A percentile compares a stretch with the other conserved stretches of the same genome.
Conservation (phyloP, 2,888 invertebrate species). For the Arge pagana region DNA sequence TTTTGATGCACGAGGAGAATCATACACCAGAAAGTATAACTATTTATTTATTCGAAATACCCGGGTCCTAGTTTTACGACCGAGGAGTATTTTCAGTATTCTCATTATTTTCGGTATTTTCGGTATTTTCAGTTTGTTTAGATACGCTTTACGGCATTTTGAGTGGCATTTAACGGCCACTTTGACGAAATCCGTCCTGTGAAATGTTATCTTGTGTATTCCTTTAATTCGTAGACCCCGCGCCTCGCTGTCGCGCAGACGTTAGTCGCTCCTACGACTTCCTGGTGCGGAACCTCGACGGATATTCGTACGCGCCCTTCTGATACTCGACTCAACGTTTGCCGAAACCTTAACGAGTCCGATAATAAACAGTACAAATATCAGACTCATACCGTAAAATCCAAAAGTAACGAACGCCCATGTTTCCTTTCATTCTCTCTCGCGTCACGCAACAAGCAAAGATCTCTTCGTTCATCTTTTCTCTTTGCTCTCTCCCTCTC, state of each 20-base stretch:
- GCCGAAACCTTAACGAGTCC: background rate
- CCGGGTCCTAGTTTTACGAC: slow-evolving; percentile 17
- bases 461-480: slow-evolving; percentile 10
- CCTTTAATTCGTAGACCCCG: slow-evolving; percentile 8
- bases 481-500: slow-evolving; percentile 7
- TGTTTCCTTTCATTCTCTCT: too few species aligned
- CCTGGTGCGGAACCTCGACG: slow-evolving; percentile 5
- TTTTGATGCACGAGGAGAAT: too few species aligned
- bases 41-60: slow-evolving; percentile 17
- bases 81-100: slow-evolving; percentile 12
- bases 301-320: background rate
- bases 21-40: slow-evolving; percentile 8
- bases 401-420: too few species aligned
- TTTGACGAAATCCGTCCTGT: slow-evolving; percentile 36
- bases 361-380: slow-evolving; percentile 9
- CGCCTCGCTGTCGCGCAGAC: background rate
- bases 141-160: slow-evolving; percentile 26
- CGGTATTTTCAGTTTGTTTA: slow-evolving; percentile 15
- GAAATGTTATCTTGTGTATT: slow-evolving; percentile 38
- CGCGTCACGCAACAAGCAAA: too few species aligned
- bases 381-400: slow-evolving; percentile 3
- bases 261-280: slow-evolving; percentile 10
- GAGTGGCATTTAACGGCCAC: slow-evolving; percentile 39
- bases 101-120: slow-evolving; percentile 17
- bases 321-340: background rate